A percentile compares a stretch with the other conserved stretches of the same genome.
These are phyloP conservation scores for Epinotia demarniana DNA, from an alignment of 2,888 invertebrate genomes.

Conservation along the genomic window DNA sequence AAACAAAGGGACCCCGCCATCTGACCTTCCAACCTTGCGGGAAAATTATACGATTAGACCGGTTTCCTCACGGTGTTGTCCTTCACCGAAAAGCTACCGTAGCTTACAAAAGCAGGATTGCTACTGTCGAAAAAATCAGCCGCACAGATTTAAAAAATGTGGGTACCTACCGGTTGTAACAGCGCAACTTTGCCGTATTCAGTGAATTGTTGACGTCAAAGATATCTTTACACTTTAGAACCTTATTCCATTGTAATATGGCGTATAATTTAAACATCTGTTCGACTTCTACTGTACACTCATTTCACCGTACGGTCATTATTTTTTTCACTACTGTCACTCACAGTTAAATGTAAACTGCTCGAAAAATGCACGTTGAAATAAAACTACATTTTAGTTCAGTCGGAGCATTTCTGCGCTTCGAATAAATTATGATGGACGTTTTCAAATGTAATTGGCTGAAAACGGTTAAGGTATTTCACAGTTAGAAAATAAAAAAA, in stretches of 20 bases:
- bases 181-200: not conserved
- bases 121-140: too few species aligned
- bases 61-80: too few species aligned
- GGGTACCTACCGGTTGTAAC: conserved; percentile 3
- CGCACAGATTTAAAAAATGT: too few species aligned
- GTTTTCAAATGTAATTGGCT: conserved; percentile 8
- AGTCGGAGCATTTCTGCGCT: not conserved
- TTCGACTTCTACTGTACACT: not conserved
- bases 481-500: not conserved
- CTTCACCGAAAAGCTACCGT: too few species aligned
- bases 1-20: too few species aligned
- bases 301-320: conserved; percentile 25
- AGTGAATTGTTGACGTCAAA: too few species aligned
- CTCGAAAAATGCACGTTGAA: conserved; percentile 1
- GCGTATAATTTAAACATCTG: too few species aligned
- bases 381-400: not conserved
- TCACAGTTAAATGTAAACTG: conserved; percentile 32
- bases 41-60: too few species aligned
- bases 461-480: not conserved
- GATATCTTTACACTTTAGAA: too few species aligned
- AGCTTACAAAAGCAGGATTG: too few species aligned
- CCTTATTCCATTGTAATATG: too few species aligned
- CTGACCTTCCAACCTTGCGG: too few species aligned
- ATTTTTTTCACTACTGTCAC: conserved; percentile 19
- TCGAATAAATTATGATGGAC: conserved; percentile 10